These are phyloP conservation scores for Erebia palarica DNA, from an alignment of 2,888 invertebrate genomes.

Conservation along the genomic window DNA sequence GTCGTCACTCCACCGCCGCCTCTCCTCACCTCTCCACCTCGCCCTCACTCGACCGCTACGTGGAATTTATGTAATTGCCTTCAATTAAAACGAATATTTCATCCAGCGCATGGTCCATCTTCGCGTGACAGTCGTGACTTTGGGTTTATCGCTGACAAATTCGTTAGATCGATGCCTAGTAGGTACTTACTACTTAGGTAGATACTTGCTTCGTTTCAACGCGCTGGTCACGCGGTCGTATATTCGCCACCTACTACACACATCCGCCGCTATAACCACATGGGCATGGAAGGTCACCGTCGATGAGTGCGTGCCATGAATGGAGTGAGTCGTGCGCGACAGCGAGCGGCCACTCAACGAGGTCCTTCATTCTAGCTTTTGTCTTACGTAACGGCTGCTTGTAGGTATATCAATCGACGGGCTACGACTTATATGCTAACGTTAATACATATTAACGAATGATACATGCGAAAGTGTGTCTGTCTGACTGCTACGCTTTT, in stretches of 20 bases:
- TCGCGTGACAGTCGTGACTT: constrained; percentile 42
- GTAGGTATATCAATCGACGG: constrained; percentile 6
- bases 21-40: constrained; percentile 39
- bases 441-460: too few relatives aligned
- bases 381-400: constrained; percentile 58
- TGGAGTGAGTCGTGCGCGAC: constrained; percentile 57
- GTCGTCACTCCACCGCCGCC: constrained; percentile 64
- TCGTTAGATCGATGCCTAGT: constrained; percentile 26
- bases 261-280: constrained; percentile 52
- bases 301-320: constrained; percentile 62
- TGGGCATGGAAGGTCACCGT: constrained; percentile 47
- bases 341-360: constrained; percentile 62
- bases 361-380: constrained; percentile 64
- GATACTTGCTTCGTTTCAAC: background rate
- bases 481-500: too few relatives aligned
- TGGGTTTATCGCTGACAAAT: constrained; percentile 27
- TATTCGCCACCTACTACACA: constrained; percentile 52
- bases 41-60: constrained; percentile 66
- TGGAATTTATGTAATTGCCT: constrained; percentile 79
- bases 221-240: constrained; percentile 27
- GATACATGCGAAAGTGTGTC: too few relatives aligned
- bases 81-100: constrained; percentile 72
- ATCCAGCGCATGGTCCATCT: constrained; percentile 56
- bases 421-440: constrained; percentile 23
- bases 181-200: too few relatives aligned